These are phyloP conservation scores for Bovichtus diacanthus DNA, from an alignment of 2,797 vertebrate species.

Conservation along the genomic window DNA sequence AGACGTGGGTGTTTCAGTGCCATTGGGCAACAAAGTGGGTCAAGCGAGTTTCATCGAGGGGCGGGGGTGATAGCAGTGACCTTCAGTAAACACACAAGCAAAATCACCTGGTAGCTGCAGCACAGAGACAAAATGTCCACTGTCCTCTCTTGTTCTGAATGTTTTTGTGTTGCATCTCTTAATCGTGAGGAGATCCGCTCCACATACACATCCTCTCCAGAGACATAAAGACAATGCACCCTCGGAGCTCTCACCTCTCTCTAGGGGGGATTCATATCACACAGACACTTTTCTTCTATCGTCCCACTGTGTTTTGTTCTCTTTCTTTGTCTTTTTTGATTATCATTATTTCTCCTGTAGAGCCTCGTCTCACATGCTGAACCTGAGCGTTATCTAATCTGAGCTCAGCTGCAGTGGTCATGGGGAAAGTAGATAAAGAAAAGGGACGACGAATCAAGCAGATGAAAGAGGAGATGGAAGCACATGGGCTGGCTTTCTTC, in stretches of 20 bases:
- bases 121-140: conserved; percentile 37
- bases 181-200: conserved; percentile 37
- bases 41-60: conserved; percentile 47
- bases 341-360: conserved; percentile 39
- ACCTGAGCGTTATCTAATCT: conserved; percentile 53
- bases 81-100: conserved; percentile 40
- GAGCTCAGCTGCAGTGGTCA: conserved; percentile 39
- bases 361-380: conserved; percentile 24
- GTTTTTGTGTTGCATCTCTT: conserved; percentile 24
- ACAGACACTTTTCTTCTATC: conserved; percentile 22
- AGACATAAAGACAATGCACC: conserved; percentile 40
- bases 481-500: conserved; percentile 50
- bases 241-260: conserved; percentile 19
- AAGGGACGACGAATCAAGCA: conserved; percentile 42
- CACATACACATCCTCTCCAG: conserved; percentile 41
- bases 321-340: conserved; percentile 16
- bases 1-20: conserved; percentile 19
- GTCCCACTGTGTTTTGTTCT: conserved; percentile 11
- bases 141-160: conserved; percentile 8
- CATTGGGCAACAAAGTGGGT: conserved; percentile 67
- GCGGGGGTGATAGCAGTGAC: conserved; percentile 44
- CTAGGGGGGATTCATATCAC: conserved; percentile 12
- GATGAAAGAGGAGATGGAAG: conserved; percentile 61
- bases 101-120: conserved; percentile 41
- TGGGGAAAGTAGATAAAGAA: conserved; percentile 34